Base-by-base conservation (phyloP, 2,888 invertebrate genomes). In the Chrysina gloriosa region DNA sequence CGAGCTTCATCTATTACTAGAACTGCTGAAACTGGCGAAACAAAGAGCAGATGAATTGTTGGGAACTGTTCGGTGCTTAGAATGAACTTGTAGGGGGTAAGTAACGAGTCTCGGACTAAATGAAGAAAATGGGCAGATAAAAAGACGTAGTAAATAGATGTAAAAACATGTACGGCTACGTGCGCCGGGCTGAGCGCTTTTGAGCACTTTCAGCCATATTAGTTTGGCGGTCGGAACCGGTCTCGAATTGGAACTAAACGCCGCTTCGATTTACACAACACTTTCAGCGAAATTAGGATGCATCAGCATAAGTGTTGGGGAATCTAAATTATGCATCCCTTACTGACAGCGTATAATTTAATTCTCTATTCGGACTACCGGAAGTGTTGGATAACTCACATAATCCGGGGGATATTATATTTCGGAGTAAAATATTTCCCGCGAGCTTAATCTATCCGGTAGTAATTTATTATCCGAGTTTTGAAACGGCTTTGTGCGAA, bases 321-420 rank as follows among this genome's bases (percentile, higher is more conserved):
- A 50, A 50, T 50, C 27, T 50, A 50, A 50, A 50, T 50, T 29
- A 50, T 50, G 9, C 50, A 50, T 50, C 29, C 50, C 27, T 50
- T 25, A 7, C 50, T 29, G 16, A 29, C 11, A n/a, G 11, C 11
- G 14, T 14, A 27, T 50, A 50, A 50, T 50, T 50, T 29, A 27
- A 50, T 50, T 27, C 50, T 50, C 50, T 9, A 50, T 50, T 21
- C 27, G 27, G 50, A 29, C 27, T n/a, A 6, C 27, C 3, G 16
- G 14, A 25, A 6, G 4, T 16, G 27, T 6, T 16, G 2, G 27
- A 50, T 50, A 16, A 21, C 19, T 47, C 27, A 6, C 14, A 50
- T 50, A 50, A 50, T 50, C 27, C 50, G 6, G 5, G 6, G 6
- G 50, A 50, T 50, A 50, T 50, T 50, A 50, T 47, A 47, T 47